Evolutionary conservation across 2,888 invertebrate species (phyloP), one percentile per base, ranked within the genome.

Genomic region (Rhyacophila evoluta): DNA sequence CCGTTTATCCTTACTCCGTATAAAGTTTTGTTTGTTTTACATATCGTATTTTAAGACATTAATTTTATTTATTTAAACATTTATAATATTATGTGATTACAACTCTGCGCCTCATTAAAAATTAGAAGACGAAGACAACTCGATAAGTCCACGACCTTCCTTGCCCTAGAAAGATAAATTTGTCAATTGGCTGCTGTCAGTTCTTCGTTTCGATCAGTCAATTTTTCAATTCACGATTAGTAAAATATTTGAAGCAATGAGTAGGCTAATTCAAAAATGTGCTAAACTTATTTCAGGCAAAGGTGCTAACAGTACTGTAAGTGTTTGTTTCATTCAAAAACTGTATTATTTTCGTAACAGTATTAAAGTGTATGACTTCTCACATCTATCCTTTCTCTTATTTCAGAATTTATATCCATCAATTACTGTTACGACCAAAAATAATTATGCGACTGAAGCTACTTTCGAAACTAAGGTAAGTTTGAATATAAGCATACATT

Each of bases 391-490:
- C 8, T 74, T 74, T 38, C n/a, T 70, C 74, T 68, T 11, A 74
- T 87, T 87, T 81, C 86, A 89, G 89, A 89, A 89, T 86, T 84
- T 85, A 78, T 85, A 85, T 80, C 85, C 85, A 80, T 88, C 88
- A 79, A 85, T 85, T 81, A 84, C 85, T 69, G 81, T 85, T 41
- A 84, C 85, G n/a, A 83, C 86, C 75, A 91, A 90, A 83, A 88
- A 88, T 82, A 92, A 91, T 84, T 93, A 92, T 85, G 88, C 91
- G 81, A 91, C 91, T 5, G 93, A 93, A 85, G 92, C 92, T 4
- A 87, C 88, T 10, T 93, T 92, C 84, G 92, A 93, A 86, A 91
- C 91, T 8, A 89, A 91, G 89, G 91, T 91, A 83, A 84, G 72
- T 29, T 39, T 55, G 29, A 33, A 4, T 33, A 6, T 8, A 3